Conservation (phyloP, 2,797 vertebrate species). For the Peromyscus melanophrys region DNA sequence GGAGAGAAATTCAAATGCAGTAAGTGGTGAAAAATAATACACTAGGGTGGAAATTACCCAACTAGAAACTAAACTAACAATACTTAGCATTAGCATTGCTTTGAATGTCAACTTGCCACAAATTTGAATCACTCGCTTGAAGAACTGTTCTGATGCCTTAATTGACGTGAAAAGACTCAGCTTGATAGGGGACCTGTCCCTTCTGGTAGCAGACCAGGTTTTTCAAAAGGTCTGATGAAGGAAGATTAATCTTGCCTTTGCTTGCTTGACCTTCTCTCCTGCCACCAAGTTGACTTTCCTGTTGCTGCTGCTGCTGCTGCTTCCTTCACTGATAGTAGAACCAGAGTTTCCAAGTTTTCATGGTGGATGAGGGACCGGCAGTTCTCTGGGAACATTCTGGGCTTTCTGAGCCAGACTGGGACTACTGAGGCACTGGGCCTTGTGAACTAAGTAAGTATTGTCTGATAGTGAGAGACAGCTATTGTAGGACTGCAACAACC, state of each 20-base stretch:
- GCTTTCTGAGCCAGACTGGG: background rate
- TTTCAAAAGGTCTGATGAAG: background rate
- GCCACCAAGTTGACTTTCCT: background rate
- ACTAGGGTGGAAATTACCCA: background rate
- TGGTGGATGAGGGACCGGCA: background rate
- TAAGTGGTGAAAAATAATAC: background rate
- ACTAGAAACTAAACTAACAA: background rate
- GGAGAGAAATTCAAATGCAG: background rate
- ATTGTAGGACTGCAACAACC: background rate
- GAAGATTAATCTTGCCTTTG: background rate
- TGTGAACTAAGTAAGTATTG: background rate
- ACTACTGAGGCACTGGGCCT: background rate
- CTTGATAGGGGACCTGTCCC: background rate
- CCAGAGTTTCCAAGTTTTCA: background rate
- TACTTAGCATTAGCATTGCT: background rate
- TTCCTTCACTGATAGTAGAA: background rate
- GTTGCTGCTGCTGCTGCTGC: background rate
- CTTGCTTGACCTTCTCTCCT: background rate
- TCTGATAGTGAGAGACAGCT: background rate
- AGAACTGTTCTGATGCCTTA: background rate
- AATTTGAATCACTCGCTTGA: background rate
- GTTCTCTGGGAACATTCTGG: background rate
- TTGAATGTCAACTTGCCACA: background rate
- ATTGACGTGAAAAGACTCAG: background rate
- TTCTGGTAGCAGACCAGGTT: background rate